Evolutionary conservation across 2,888 invertebrate species (phyloP), one percentile per base, ranked within the genome.

Genomic region (Trileptium ribeirensis): DNA sequence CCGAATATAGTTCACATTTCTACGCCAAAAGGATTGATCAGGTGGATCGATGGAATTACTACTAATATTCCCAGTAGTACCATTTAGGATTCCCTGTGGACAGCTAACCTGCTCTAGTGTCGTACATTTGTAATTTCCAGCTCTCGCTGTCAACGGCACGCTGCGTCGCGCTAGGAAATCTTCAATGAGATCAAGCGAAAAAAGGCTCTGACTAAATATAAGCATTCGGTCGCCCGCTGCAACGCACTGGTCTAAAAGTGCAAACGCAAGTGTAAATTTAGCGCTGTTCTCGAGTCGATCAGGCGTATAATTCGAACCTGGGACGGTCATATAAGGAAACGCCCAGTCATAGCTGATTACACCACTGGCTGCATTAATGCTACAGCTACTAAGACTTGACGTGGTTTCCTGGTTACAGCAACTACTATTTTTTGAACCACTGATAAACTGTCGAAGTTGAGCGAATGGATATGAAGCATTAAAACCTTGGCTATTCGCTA

Each of bases 131-230:
- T n/a, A n/a, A n/a, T n/a, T n/a, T n/a, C n/a, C n/a, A n/a, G n/a
- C n/a, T n/a, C n/a, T n/a, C 51, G 84, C 82, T 67, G 81, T 81
- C 82, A 89, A 89, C 15, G 92, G 91, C 51, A 92, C 89, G 85
- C 89, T 88, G 86, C 92, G 93, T 87, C 92, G 92, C 87, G 94
- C 93, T 84, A 98, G 91, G 89, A 95, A 96, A 88, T 95, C 94
- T 91, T 99, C 98, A 83, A 99, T 94, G 82, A 97, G 92, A 91
- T 96, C 95, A 84, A 99, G 90, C 0, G 98, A 98, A 85, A 97
- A 93, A 82, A 99, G 91, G 86, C 96, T 97, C 89, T 98, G 97
- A 86, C 97, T 97, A 85, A 99, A 99, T 1, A 98, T 92, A 80
- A 99, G 91, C 82, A 98, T 91, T 83, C 97, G 93, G 90, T 99